Evolutionary conservation across 2,113 vertebrate genomes (phyloP).

Genomic region (Forbesichthys papilliferus): DNA sequence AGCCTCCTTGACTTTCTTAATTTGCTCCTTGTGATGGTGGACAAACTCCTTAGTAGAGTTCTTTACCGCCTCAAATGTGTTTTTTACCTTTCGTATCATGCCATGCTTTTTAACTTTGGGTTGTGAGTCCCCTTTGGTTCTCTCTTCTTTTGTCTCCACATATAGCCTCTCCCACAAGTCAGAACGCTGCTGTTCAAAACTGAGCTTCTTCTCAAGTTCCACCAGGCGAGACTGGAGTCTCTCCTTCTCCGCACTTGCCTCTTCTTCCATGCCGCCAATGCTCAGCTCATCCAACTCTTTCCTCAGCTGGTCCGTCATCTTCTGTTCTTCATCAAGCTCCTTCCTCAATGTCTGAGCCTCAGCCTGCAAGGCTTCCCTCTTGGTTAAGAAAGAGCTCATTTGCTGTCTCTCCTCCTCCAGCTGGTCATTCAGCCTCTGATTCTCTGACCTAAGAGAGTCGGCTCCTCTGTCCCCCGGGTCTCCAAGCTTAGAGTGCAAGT

Average conservation of each 20-base stretch:
- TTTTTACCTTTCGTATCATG: slow-evolving; percentile 87
- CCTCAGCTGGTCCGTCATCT: slow-evolving; percentile 75
- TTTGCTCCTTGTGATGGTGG: slow-evolving; percentile 96
- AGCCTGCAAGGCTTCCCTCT: slow-evolving; percentile 80
- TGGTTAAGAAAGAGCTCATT: slow-evolving; percentile 74
- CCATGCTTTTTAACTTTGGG: slow-evolving; percentile 77
- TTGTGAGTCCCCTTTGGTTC: slow-evolving; percentile 76
- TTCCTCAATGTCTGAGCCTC: slow-evolving; percentile 83
- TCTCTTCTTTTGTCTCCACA: slow-evolving; percentile 85
- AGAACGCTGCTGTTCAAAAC: slow-evolving; percentile 93
- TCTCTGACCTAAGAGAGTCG: slow-evolving; percentile 81
- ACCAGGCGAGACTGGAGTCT: slow-evolving; percentile 76
- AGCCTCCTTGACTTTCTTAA: slow-evolving; percentile 95
- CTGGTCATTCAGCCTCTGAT: slow-evolving; percentile 83
- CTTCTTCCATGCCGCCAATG: slow-evolving; percentile 46
- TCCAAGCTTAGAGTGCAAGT: slow-evolving; percentile 80
- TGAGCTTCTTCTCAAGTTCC: slow-evolving; percentile 88
- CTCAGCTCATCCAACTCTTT: slow-evolving; percentile 79
- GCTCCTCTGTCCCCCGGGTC: slow-evolving; percentile 81
- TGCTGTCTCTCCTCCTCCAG: slow-evolving; percentile 85
- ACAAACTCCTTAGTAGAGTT: slow-evolving; percentile 98
- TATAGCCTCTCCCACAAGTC: slow-evolving; percentile 96
- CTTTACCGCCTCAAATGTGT: slow-evolving; percentile 95
- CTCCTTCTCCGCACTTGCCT: slow-evolving; percentile 68
- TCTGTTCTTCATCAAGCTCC: slow-evolving; percentile 84